These are phyloP conservation scores for Chirona hameri DNA, from an alignment of 2,888 invertebrate species.

Conservation along the genomic window DNA sequence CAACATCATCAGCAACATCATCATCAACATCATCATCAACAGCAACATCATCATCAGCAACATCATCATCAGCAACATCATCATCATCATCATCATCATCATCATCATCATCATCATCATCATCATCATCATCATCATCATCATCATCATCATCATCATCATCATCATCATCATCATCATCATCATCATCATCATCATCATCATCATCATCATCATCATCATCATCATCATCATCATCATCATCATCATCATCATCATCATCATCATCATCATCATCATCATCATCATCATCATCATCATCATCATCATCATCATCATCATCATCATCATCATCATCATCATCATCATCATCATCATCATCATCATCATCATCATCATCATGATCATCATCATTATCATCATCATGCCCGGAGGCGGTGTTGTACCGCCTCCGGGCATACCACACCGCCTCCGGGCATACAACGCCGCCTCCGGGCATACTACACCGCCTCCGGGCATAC, in stretches of 20 bases:
- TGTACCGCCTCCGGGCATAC: no score
- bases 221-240: constrained; percentile 32
- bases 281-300: constrained; percentile 31
- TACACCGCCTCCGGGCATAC: no score
- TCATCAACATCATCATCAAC: no score
- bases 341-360: constrained; percentile 22
- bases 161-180: not conserved
- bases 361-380: constrained; percentile 22
- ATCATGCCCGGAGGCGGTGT: no score
- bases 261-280: constrained; percentile 31
- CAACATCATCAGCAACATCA: no score
- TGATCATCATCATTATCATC: no score
- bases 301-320: constrained; percentile 26
- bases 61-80: no score
- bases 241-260: constrained; percentile 31
- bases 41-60: no score
- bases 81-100: no score
- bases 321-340: constrained; percentile 28
- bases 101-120: constrained; percentile 22
- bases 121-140: constrained; percentile 22
- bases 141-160: constrained; percentile 22
- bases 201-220: constrained; percentile 30
- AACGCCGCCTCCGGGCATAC: no score
- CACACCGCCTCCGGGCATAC: no score
- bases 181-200: constrained; percentile 30